Evolutionary conservation across 2,888 invertebrate species (phyloP).

Genomic region (Listrodromus nycthemerus): DNA sequence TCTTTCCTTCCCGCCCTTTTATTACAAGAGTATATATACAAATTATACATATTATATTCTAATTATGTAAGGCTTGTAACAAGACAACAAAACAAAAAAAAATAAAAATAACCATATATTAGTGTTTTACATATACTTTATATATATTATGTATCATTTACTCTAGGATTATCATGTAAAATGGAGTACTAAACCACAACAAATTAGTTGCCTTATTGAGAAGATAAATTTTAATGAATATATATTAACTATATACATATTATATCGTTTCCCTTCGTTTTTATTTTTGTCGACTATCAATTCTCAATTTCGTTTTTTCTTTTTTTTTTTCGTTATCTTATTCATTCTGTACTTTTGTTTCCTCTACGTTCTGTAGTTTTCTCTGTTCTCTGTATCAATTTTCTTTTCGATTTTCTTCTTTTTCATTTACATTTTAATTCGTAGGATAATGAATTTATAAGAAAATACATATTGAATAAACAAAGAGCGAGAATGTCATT

Average conservation of each 20-base stretch:
- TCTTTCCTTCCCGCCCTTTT: constrained; percentile 73
- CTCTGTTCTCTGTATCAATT: constrained; percentile 45
- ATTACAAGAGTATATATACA: constrained; percentile 83
- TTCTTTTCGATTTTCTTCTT: constrained; percentile 62
- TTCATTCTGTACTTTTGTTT: constrained; percentile 56
- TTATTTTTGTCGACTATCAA: constrained; percentile 27
- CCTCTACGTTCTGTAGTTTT: constrained; percentile 36
- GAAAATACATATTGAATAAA: constrained; percentile 77
- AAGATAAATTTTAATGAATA: constrained; percentile 66
- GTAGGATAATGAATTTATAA: constrained; percentile 79
- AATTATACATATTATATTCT: constrained; percentile 84
- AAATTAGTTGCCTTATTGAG: constrained; percentile 83
- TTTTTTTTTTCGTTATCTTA: constrained; percentile 48
- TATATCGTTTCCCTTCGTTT: constrained; percentile 59
- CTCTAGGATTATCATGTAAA: constrained; percentile 76
- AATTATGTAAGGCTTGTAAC: constrained; percentile 84
- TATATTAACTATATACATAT: constrained; percentile 64
- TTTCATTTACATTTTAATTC: constrained; percentile 77
- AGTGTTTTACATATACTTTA: constrained; percentile 85
- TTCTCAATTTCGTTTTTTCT: constrained; percentile 42
- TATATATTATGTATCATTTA: constrained; percentile 80
- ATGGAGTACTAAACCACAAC: constrained; percentile 69
- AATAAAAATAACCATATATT: constrained; percentile 84
- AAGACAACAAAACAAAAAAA: constrained; percentile 76
- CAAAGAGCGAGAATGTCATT: constrained; percentile 73